Percentiles rank a stretch among this genome's conserved stretches.
Evolutionary conservation across 2,113 vertebrate species (phyloP).

Genomic region (Hypanus sabinus): DNA sequence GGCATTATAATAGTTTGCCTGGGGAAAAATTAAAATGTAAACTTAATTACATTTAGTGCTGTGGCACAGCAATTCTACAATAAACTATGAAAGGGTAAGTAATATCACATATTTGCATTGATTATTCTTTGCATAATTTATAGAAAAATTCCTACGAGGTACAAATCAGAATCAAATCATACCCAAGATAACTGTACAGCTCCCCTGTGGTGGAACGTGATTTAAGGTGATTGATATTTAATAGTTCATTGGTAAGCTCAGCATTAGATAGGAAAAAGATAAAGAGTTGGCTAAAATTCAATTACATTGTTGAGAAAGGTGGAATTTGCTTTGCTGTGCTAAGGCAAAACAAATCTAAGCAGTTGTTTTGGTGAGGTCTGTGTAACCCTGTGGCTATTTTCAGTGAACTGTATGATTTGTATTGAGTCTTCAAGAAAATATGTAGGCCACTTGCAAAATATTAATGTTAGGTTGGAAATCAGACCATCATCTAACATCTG

Average conservation of each 20-base stretch:
- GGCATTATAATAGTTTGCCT: conserved; percentile 16
- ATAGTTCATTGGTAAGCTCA: conserved; percentile 1
- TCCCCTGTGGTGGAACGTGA: not conserved
- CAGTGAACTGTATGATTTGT: not conserved
- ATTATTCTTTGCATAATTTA: conserved; percentile 28
- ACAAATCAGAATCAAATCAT: not conserved
- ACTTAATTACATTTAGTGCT: conserved; percentile 14
- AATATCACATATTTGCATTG: conserved; percentile 13
- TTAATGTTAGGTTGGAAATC: not conserved
- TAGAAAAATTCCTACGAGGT: not conserved
- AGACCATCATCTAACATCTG: not conserved
- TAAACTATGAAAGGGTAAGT: conserved; percentile 4
- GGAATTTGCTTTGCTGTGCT: not conserved
- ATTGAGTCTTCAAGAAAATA: not conserved
- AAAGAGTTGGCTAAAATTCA: not conserved
- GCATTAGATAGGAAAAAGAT: not conserved
- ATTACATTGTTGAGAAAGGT: conserved; percentile 14
- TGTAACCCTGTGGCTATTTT: not conserved
- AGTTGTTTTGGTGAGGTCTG: not conserved
- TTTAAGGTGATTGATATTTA: conserved; percentile 34
- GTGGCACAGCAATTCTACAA: conserved; percentile 10
- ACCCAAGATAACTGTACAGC: not conserved
- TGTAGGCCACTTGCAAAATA: not conserved
- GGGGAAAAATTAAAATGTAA: conserved; percentile 33
- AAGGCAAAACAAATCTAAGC: not conserved